Conservation (phyloP, 2,888 invertebrate genomes). For the Melanostoma mellinum region DNA sequence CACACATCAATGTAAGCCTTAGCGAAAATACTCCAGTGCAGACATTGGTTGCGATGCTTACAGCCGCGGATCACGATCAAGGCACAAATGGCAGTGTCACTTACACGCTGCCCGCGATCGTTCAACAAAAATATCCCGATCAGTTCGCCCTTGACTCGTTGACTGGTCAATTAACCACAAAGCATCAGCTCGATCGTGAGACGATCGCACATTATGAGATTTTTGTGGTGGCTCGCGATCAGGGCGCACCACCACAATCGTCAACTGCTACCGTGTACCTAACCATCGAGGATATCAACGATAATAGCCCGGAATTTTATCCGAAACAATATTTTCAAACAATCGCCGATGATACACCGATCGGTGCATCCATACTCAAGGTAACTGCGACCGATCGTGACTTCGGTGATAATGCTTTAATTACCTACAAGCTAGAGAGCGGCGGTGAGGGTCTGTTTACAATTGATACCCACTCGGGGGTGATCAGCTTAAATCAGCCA, state of each 20-base stretch:
- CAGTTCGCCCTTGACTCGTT: slow-evolving; percentile 91
- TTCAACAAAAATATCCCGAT: slow-evolving; percentile 91
- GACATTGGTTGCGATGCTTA: slow-evolving; percentile 91
- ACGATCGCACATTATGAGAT: slow-evolving; percentile 90
- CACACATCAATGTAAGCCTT: slow-evolving; percentile 88
- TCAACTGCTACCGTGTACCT: slow-evolving; percentile 94
- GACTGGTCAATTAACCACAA: slow-evolving; percentile 92
- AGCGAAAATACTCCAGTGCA: slow-evolving; percentile 91
- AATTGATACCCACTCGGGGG: slow-evolving; percentile 90
- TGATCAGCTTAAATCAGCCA: slow-evolving; percentile 85
- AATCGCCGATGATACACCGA: slow-evolving; percentile 86
- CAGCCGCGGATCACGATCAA: slow-evolving; percentile 95
- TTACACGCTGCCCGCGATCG: slow-evolving; percentile 90
- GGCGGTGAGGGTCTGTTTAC: slow-evolving; percentile 91
- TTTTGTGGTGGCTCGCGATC: slow-evolving; percentile 93
- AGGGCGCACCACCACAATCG: slow-evolving; percentile 94
- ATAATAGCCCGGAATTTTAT: slow-evolving; percentile 96
- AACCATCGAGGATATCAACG: slow-evolving; percentile 93
- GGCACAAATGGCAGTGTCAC: slow-evolving; percentile 96
- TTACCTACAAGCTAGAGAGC: slow-evolving; percentile 90
- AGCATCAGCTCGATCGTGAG: slow-evolving; percentile 91
- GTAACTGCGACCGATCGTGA: slow-evolving; percentile 93
- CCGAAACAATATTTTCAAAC: slow-evolving; percentile 92
- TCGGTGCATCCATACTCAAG: slow-evolving; percentile 83
- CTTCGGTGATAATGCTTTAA: slow-evolving; percentile 92